A percentile compares a stretch with the other conserved stretches of the same genome.
Evolutionary conservation across 1,140 invertebrate genomes (phyloP).

Genomic region (Pemphigus obesinymphae): DNA sequence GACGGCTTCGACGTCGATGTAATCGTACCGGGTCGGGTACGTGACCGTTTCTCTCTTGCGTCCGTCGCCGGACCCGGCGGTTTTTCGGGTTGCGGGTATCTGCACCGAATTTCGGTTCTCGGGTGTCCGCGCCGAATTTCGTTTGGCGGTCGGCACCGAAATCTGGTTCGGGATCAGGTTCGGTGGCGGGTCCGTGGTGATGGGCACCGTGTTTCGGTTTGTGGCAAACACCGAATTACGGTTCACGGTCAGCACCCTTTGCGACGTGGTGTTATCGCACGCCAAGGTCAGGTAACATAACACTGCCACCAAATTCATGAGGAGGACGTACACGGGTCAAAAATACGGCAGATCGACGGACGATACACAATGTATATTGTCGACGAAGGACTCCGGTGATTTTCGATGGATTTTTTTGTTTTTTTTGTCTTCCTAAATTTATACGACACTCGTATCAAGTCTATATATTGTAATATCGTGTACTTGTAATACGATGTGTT

Average conservation of each 20-base stretch:
- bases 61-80: not conserved
- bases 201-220: not conserved
- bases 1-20: conserved; percentile 55
- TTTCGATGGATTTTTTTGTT: no score
- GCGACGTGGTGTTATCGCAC: not conserved
- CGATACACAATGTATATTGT: not conserved
- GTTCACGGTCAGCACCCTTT: no score
- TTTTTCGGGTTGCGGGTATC: not conserved
- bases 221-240: not conserved
- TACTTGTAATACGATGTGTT: no score
- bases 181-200: no score
- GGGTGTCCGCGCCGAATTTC: not conserved
- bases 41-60: conserved; percentile 13
- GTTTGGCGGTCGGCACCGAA: not conserved
- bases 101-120: not conserved
- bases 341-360: not conserved
- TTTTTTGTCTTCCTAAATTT: no score
- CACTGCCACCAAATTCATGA: not conserved
- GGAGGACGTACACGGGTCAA: not conserved
- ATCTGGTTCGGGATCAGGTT: not conserved
- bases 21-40: conserved; percentile 57
- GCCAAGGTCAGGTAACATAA: conserved; percentile 20
- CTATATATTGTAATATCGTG: not conserved
- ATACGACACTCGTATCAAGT: no score
- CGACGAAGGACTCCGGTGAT: no score